These are phyloP conservation scores for Nyctalus aviator DNA, from an alignment of 2,797 vertebrate species.

Conservation along the genomic window DNA sequence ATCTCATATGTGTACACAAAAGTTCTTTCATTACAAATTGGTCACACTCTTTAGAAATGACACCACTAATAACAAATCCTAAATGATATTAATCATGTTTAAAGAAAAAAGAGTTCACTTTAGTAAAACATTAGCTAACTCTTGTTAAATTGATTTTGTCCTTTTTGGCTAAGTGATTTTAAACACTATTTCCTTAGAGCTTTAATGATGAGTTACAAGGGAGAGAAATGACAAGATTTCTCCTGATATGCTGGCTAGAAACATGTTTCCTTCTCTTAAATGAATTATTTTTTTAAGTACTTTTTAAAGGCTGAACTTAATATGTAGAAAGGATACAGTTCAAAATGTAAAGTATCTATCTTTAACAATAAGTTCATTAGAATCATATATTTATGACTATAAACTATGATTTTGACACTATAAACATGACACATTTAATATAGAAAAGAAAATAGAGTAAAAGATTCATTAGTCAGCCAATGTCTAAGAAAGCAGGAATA, in stretches of 20 bases:
- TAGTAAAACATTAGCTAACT: constrained; percentile 79
- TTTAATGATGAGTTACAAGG: constrained; percentile 69
- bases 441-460: background rate
- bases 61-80: constrained; percentile 70
- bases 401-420: background rate
- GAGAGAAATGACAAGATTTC: constrained; percentile 56
- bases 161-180: constrained; percentile 80
- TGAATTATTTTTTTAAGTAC: background rate
- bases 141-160: constrained; percentile 78
- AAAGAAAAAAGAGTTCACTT: constrained; percentile 65
- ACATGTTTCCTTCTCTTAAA: constrained; percentile 14
- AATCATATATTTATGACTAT: background rate
- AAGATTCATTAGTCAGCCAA: background rate
- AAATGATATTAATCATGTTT: constrained; percentile 77
- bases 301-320: constrained; percentile 36
- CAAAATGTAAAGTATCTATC: constrained; percentile 6
- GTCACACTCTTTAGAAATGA: constrained; percentile 64
- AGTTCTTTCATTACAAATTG: constrained; percentile 63
- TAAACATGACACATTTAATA: background rate
- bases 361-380: constrained; percentile 1
- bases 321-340: constrained; percentile 28
- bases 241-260: constrained; percentile 18
- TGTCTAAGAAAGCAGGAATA: background rate
- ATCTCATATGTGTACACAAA: constrained; percentile 59
- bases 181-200: constrained; percentile 78